These are phyloP conservation scores for Drosophila burlai DNA, from an alignment of 1,140 invertebrate genomes.

Conservation along the genomic window DNA sequence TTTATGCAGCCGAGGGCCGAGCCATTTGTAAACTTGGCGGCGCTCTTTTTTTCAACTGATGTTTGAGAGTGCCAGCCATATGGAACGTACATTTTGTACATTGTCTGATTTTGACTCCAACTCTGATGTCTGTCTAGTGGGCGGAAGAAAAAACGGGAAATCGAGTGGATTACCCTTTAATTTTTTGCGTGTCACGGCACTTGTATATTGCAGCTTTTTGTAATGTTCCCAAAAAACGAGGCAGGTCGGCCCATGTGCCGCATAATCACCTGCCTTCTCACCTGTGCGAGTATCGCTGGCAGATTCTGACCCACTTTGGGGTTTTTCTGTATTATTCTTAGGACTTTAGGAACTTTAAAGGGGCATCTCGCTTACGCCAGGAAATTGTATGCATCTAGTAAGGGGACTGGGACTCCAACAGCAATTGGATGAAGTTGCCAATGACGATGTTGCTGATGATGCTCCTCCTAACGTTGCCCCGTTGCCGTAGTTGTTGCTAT, in stretches of 20 bases:
- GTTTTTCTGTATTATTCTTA: slow-evolving; percentile 25
- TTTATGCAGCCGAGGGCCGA: slow-evolving; percentile 43
- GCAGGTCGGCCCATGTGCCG: slow-evolving; percentile 24
- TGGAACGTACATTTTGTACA: slow-evolving; percentile 33
- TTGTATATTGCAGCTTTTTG: slow-evolving; percentile 44
- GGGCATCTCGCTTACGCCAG: slow-evolving; percentile 53
- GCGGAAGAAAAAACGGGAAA: slow-evolving; percentile 19
- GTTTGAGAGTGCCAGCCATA: slow-evolving; percentile 1
- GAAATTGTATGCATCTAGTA: slow-evolving; percentile 39
- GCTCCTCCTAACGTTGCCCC: slow-evolving; percentile 9
- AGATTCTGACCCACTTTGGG: background rate
- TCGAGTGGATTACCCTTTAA: slow-evolving; percentile 33
- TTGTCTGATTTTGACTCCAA: slow-evolving; percentile 65
- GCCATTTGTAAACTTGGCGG: slow-evolving; percentile 61
- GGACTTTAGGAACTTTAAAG: slow-evolving; percentile 48
- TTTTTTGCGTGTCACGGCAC: slow-evolving; percentile 63
- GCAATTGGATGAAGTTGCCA: slow-evolving; percentile 77
- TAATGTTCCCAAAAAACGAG: slow-evolving; percentile 50
- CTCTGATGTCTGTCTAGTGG: slow-evolving; percentile 42
- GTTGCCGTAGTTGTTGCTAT: slow-evolving; percentile 24
- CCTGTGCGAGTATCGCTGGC: slow-evolving; percentile 33
- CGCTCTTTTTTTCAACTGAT: slow-evolving; percentile 27
- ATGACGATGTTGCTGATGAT: slow-evolving; percentile 51
- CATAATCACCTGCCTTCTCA: slow-evolving; percentile 49
- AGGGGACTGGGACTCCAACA: slow-evolving; percentile 6